A percentile compares a stretch with the other conserved stretches of the same genome.
Evolutionary conservation across 2,797 vertebrate genomes (phyloP).

Genomic region (Petrocephalus schoutedeni): DNA sequence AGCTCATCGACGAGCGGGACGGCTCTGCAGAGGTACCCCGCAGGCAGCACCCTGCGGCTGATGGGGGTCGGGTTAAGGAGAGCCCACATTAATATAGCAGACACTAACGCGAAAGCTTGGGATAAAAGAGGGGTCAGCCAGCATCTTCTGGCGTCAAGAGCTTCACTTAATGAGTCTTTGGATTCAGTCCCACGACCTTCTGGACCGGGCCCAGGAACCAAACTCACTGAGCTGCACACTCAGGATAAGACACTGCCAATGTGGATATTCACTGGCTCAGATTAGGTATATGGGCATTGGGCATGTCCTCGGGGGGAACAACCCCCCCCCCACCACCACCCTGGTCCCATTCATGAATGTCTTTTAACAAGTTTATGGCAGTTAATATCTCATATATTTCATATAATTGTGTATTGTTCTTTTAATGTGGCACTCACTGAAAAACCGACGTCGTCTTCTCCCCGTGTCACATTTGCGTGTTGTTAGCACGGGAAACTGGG

Average conservation of each 20-base stretch:
- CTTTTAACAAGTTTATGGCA: neutral
- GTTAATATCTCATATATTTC: neutral
- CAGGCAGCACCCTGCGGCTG: neutral
- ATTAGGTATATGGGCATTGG: neutral
- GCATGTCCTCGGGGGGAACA: neutral
- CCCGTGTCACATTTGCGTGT: neutral
- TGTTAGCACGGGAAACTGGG: neutral
- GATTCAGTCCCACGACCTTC: neutral
- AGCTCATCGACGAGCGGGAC: constrained; percentile 82
- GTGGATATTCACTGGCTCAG: neutral
- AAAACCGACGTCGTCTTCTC: too few relatives aligned
- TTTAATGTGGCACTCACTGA: too few relatives aligned
- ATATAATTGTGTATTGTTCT: neutral
- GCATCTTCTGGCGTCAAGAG: neutral
- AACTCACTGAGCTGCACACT: neutral
- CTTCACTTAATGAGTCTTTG: neutral
- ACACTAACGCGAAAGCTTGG: neutral
- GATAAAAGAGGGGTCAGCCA: neutral
- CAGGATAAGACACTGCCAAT: neutral
- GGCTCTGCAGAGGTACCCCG: constrained; percentile 71
- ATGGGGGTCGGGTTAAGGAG: neutral
- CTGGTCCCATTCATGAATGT: neutral
- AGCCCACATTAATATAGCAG: neutral
- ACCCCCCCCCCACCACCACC: neutral
- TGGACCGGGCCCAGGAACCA: neutral